Percentiles rank a stretch among this genome's conserved stretches.
These are phyloP conservation scores for Phocoena phocoena DNA, from an alignment of 2,113 vertebrate genomes.

Conservation along the genomic window DNA sequence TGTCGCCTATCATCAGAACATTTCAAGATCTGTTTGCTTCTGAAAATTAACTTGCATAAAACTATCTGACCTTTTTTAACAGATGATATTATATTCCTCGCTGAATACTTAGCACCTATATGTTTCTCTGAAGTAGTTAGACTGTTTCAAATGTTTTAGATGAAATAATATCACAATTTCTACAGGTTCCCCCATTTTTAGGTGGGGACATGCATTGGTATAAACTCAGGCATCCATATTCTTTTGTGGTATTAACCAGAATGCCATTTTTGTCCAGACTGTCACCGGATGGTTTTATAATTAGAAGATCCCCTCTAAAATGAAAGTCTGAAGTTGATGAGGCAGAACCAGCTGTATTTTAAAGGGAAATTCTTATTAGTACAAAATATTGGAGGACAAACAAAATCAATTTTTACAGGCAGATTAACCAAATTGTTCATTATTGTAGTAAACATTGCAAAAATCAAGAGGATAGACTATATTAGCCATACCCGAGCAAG, in stretches of 20 bases:
- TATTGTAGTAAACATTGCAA: constrained; percentile 80
- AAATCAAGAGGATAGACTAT: constrained; percentile 75
- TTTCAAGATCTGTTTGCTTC: constrained; percentile 71
- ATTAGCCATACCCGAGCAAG: constrained; percentile 77
- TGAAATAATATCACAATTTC: not conserved
- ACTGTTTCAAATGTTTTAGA: not conserved
- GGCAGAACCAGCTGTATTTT: constrained; percentile 57
- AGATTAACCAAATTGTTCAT: constrained; percentile 82
- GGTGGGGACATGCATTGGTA: not conserved
- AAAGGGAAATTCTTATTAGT: constrained; percentile 74
- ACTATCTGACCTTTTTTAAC: constrained; percentile 26
- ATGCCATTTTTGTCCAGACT: constrained; percentile 52
- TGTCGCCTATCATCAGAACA: constrained; percentile 75
- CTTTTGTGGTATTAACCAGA: constrained; percentile 57
- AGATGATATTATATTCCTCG: not conserved
- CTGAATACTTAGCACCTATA: not conserved
- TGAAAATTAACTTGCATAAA: constrained; percentile 73
- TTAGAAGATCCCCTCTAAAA: constrained; percentile 65
- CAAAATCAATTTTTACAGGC: constrained; percentile 67
- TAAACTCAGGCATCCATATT: constrained; percentile 44
- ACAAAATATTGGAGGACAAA: constrained; percentile 52
- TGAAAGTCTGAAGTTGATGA: constrained; percentile 45
- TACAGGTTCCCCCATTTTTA: not conserved
- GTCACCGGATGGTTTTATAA: constrained; percentile 56
- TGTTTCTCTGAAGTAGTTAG: constrained; percentile 30